These are phyloP conservation scores for Leptinotarsa peninsularis DNA, from an alignment of 2,888 invertebrate genomes.

Conservation along the genomic window DNA sequence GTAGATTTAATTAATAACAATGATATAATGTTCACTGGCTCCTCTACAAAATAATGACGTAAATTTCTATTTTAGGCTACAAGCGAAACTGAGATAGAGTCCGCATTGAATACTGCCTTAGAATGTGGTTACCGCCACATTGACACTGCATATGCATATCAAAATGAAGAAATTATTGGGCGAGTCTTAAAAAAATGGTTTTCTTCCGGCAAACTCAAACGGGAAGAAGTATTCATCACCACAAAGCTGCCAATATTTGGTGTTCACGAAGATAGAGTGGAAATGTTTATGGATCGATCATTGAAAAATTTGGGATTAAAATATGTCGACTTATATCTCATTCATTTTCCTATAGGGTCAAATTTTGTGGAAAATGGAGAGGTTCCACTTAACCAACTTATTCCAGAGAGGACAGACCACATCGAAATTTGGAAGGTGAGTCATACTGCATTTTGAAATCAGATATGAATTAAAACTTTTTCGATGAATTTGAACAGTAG, in stretches of 20 bases:
- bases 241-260: constrained; percentile 80
- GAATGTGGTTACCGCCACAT: constrained; percentile 84
- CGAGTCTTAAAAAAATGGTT: constrained; percentile 78
- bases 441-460: no score
- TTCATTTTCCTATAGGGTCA: constrained; percentile 52
- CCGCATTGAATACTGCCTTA: constrained; percentile 76
- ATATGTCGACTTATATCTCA: constrained; percentile 54
- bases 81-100: constrained; percentile 72
- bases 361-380: not conserved
- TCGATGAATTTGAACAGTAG: no score
- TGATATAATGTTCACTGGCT: no score
- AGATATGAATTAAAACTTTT: no score
- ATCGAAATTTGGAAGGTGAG: constrained; percentile 46
- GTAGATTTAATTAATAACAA: no score
- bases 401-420: constrained; percentile 57
- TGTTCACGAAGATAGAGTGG: constrained; percentile 68
- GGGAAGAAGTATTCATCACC: constrained; percentile 84
- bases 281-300: constrained; percentile 50
- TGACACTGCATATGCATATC: constrained; percentile 81
- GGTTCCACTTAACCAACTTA: constrained; percentile 25
- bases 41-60: no score
- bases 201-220: constrained; percentile 73
- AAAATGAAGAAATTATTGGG: constrained; percentile 81
- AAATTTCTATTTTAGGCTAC: constrained; percentile 68
- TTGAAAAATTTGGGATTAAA: constrained; percentile 50